Base-by-base conservation (phyloP, 2,113 vertebrate genomes). In the Orycteropus afer region DNA sequence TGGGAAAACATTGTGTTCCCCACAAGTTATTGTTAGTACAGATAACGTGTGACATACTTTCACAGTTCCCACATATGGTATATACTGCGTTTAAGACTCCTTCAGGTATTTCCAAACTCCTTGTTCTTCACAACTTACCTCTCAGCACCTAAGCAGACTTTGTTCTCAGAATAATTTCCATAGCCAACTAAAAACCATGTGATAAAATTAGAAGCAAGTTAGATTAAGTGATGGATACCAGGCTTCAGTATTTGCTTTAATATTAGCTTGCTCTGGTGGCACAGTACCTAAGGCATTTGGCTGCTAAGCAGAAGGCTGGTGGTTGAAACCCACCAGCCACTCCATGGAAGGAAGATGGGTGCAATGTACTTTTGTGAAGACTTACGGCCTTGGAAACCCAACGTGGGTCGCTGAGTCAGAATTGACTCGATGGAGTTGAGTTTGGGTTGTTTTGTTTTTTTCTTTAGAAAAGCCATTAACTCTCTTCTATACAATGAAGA, bases 241-340 rank as follows among this genome's bases (percentile, higher is more conserved):
- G 9, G 83, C 32, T 90, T 95, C 84, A 94, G 45, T 18, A 37
- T 2, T 86, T 92, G 23, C 67, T 67, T 89, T 78, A 78, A 92
- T 71, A 69, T 32, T 78, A 83, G n/a, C n/a, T n/a, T n/a, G n/a
- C n/a, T n/a, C n/a, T n/a, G n/a, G n/a, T n/a, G n/a, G n/a, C n/a
- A n/a, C n/a, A n/a, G n/a, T n/a, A n/a, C n/a, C n/a, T n/a, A n/a
- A n/a, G n/a, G n/a, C n/a, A n/a, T n/a, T n/a, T n/a, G n/a, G n/a
- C n/a, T n/a, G n/a, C n/a, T n/a, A n/a, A n/a, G n/a, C n/a, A n/a
- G n/a, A n/a, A n/a, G n/a, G n/a, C n/a, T n/a, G n/a, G n/a, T n/a
- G n/a, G n/a, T n/a, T n/a, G n/a, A n/a, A n/a, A n/a, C n/a, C n/a
- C n/a, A n/a, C n/a, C n/a, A n/a, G n/a, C n/a, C n/a, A n/a, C n/a